Percentiles rank a stretch among this genome's conserved stretches.
These are phyloP conservation scores for Hippocampus kuda DNA, from an alignment of 2,797 vertebrate genomes.

Conservation along the genomic window DNA sequence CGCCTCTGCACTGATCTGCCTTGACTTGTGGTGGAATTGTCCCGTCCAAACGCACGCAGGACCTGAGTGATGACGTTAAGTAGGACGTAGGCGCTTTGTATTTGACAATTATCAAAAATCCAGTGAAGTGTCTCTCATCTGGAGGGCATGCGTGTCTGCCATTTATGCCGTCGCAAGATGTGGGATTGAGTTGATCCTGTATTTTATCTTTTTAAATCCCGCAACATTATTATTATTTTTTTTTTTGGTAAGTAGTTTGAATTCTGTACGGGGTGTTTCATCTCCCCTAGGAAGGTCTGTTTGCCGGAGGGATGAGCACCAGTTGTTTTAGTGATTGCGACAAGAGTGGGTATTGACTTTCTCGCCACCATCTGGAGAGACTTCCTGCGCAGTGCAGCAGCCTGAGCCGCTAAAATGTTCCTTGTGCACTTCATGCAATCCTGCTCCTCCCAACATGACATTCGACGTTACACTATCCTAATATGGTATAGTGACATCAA, in stretches of 20 bases:
- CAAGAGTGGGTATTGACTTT: slow-evolving; percentile 1
- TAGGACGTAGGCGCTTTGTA: slow-evolving; percentile 57
- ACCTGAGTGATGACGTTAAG: slow-evolving; percentile 60
- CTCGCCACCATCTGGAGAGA: slow-evolving; percentile 3
- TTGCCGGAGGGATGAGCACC: neutral
- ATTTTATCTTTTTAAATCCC: neutral
- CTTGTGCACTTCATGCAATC: neutral
- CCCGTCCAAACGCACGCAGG: slow-evolving; percentile 44
- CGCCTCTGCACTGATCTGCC: slow-evolving; percentile 46
- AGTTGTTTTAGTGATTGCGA: slow-evolving; percentile 3
- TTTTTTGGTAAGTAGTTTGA: neutral
- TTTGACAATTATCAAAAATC: slow-evolving; percentile 54
- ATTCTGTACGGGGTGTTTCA: neutral
- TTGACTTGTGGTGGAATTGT: slow-evolving; percentile 55
- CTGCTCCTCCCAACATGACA: neutral
- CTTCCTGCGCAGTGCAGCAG: slow-evolving; percentile 1
- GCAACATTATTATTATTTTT: neutral
- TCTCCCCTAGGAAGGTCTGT: neutral
- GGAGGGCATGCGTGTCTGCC: slow-evolving; percentile 43
- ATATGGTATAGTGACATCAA: neutral
- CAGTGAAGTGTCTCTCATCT: slow-evolving; percentile 51
- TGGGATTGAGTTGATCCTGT: neutral
- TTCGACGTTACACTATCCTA: neutral
- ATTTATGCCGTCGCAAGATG: neutral
- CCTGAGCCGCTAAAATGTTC: neutral